Percentiles rank a stretch among this genome's conserved stretches.
Evolutionary conservation across 2,888 invertebrate genomes (phyloP).

Genomic region (Cheilosia grossa): DNA sequence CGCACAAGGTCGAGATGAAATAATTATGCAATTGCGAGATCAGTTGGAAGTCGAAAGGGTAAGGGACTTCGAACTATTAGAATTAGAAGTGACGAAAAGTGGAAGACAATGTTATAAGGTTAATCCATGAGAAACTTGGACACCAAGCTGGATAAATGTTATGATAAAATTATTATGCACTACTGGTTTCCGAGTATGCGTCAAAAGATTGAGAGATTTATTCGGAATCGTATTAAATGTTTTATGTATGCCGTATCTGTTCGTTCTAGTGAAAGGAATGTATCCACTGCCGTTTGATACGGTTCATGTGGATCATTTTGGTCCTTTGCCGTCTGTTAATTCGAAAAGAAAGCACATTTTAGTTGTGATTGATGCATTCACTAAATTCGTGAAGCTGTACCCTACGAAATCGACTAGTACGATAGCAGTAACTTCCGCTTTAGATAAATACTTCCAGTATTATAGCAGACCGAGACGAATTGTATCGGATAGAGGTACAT

Average conservation of each 20-base stretch:
- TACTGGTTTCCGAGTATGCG: constrained; percentile 17
- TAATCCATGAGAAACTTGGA: too few species aligned
- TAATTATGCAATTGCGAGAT: too few species aligned
- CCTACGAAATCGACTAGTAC: too few species aligned
- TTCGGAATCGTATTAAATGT: neutral
- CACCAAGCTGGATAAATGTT: neutral
- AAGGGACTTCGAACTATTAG: too few species aligned
- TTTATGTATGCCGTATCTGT: neutral
- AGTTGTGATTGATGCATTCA: neutral
- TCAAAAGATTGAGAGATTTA: neutral
- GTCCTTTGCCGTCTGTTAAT: neutral
- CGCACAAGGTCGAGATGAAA: too few species aligned
- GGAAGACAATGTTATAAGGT: too few species aligned
- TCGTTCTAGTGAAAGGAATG: neutral
- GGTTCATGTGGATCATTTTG: neutral
- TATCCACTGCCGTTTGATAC: neutral
- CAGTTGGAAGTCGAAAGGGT: too few species aligned
- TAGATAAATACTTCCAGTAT: neutral
- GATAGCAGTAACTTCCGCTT: too few species aligned
- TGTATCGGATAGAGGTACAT: neutral
- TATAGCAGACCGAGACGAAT: neutral
- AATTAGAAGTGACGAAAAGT: too few species aligned
- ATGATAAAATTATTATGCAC: neutral
- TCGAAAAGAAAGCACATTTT: neutral
- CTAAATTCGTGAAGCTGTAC: neutral